These are phyloP conservation scores for Entomobrya multifasciata DNA, from an alignment of 2,888 invertebrate genomes.

Conservation along the genomic window DNA sequence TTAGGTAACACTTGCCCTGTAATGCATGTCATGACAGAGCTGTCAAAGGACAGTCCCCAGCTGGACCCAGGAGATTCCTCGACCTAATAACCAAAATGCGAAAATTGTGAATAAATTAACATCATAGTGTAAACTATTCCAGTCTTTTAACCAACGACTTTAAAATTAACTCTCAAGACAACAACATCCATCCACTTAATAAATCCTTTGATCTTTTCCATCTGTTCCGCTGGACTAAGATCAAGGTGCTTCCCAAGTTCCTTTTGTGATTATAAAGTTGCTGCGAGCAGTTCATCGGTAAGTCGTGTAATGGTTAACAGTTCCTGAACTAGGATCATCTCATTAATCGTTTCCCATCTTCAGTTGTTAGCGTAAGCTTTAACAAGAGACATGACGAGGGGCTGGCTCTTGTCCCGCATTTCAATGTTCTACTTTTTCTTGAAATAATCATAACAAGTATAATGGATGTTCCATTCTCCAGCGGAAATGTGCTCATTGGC, in stretches of 20 bases:
- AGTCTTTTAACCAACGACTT: background rate
- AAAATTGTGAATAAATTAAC: conserved; percentile 4
- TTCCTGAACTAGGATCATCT: conserved; percentile 89
- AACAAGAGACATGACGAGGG: conserved; percentile 80
- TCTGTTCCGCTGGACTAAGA: conserved; percentile 89
- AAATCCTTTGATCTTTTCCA: conserved; percentile 86
- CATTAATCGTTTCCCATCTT: too few relatives aligned
- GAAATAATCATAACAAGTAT: conserved; percentile 76
- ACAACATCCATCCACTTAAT: conserved; percentile 83
- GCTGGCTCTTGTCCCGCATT: conserved; percentile 81
- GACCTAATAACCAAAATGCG: conserved; percentile 24
- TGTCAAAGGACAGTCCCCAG: conserved; percentile 90
- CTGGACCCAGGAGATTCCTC: conserved; percentile 85
- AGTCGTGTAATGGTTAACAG: conserved; percentile 93
- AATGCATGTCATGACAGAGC: conserved; percentile 84
- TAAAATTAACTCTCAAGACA: conserved; percentile 81
- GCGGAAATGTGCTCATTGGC: conserved; percentile 87
- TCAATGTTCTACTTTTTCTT: conserved; percentile 80
- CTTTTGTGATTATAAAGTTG: conserved; percentile 92
- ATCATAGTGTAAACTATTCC: too few relatives aligned
- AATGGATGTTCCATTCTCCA: conserved; percentile 45
- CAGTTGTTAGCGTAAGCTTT: conserved; percentile 64
- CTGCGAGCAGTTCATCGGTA: conserved; percentile 90
- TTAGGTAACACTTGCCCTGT: conserved; percentile 85
- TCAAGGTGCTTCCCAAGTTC: conserved; percentile 90